phyloP scores from a whole-genome alignment of 2,113 vertebrate species.

The Cyprinodon brontotheroides region DNA sequence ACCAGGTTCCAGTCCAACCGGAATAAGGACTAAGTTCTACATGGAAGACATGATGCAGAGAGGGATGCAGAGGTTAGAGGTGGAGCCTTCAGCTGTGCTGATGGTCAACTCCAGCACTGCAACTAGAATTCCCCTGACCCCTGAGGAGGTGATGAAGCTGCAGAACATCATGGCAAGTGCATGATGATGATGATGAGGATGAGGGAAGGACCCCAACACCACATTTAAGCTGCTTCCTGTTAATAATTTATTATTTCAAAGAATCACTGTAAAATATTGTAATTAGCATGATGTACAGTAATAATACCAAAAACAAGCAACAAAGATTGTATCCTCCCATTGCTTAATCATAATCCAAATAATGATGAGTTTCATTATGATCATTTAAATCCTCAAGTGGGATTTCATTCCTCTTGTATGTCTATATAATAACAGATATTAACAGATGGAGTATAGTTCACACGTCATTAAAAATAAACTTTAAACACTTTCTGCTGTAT shows the following conservation, averaged over 20 bases:
- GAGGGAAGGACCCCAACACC: slow-evolving; percentile 18
- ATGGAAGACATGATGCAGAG: neutral
- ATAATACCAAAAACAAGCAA: neutral
- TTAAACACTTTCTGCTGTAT: neutral
- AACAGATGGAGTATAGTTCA: neutral
- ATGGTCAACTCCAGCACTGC: slow-evolving; percentile 47
- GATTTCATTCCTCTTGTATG: too few species aligned
- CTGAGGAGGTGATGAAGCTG: slow-evolving; percentile 73
- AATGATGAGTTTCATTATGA: neutral
- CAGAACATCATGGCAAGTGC: slow-evolving; percentile 69
- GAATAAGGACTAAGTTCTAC: slow-evolving; percentile 8
- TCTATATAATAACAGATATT: neutral
- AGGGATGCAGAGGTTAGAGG: slow-evolving; percentile 1
- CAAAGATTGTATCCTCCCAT: neutral
- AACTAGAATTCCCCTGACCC: slow-evolving; percentile 54
- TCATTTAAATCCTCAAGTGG: too few species aligned
- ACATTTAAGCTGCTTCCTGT: slow-evolving; percentile 19
- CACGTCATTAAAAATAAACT: neutral
- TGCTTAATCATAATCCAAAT: neutral
- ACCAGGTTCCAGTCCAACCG: neutral
- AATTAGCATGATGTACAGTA: neutral
- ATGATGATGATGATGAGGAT: slow-evolving; percentile 20
- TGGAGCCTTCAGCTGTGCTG: neutral
- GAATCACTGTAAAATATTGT: neutral
- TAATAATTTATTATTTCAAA: neutral